Conservation (phyloP, 1,140 invertebrate genomes). For the Carposina sasakii region DNA sequence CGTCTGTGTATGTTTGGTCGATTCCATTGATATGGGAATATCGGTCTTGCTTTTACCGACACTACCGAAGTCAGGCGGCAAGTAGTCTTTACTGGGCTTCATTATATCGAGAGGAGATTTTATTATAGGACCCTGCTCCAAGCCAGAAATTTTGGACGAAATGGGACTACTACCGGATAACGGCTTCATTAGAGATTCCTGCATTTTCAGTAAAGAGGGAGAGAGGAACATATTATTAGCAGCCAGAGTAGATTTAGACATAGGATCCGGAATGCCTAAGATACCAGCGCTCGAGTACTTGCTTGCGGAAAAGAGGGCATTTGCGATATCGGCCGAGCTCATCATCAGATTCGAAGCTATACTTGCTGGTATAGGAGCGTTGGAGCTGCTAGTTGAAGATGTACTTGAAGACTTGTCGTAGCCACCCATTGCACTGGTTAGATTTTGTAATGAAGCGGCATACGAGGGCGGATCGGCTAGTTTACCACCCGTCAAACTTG, state of each 20-base stretch:
- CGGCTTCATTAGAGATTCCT: conserved; percentile 68
- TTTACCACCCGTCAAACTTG: conserved; percentile 54
- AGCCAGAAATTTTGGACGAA: conserved; percentile 52
- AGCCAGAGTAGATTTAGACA: conserved; percentile 79
- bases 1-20: conserved; percentile 43
- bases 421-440: conserved; percentile 48
- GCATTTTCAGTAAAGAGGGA: conserved; percentile 70
- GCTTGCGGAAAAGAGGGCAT: conserved; percentile 74
- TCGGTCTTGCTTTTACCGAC: conserved; percentile 62
- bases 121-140: conserved; percentile 61
- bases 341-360: conserved; percentile 75
- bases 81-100: conserved; percentile 66
- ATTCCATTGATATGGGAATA: conserved; percentile 29
- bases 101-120: conserved; percentile 66
- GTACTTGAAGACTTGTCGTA: conserved; percentile 61
- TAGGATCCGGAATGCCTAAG: conserved; percentile 77
- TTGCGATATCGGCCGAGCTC: conserved; percentile 74
- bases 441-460: conserved; percentile 57
- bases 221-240: conserved; percentile 80
- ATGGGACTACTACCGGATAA: conserved; percentile 63
- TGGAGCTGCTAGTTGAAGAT: conserved; percentile 47
- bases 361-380: conserved; percentile 62
- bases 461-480: conserved; percentile 64
- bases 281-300: conserved; percentile 75
- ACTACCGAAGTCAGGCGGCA: conserved; percentile 66